Conservation (phyloP, 2,113 vertebrate species). For the Gasterosteus nipponicus region DNA sequence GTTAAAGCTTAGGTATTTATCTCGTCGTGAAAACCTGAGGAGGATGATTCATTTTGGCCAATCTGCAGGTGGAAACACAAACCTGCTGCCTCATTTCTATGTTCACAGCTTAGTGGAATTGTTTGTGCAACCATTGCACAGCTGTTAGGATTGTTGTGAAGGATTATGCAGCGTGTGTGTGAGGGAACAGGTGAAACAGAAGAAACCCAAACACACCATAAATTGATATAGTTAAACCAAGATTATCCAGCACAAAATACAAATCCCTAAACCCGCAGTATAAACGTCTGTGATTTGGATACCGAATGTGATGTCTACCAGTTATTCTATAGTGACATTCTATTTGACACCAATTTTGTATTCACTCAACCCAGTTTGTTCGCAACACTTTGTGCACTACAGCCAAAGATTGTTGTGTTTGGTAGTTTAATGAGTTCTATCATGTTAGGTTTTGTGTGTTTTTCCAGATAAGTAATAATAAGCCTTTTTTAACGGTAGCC, state of each 20-base stretch:
- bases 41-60: slow-evolving; percentile 27
- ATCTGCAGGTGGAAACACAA: slow-evolving; percentile 19
- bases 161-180: slow-evolving; percentile 11
- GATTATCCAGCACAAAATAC: slow-evolving; percentile 22
- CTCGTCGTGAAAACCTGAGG: slow-evolving; percentile 1
- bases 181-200: neutral
- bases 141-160: neutral
- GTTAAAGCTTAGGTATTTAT: slow-evolving; percentile 44
- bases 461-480: neutral
- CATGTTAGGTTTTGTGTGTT: neutral
- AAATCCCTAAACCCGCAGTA: no score
- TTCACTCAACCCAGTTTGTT: no score
- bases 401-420: no score
- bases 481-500: neutral
- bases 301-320: no score
- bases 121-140: slow-evolving; percentile 11
- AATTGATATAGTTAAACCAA: neutral
- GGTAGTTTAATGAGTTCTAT: no score
- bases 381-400: no score
- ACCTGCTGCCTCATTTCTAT: slow-evolving; percentile 31
- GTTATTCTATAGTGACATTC: no score
- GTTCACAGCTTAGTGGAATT: slow-evolving; percentile 6
- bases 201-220: neutral
- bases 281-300: no score
- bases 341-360: no score